Base-by-base conservation (phyloP, 2,888 invertebrate genomes). In the Barypeithes pellucidus region DNA sequence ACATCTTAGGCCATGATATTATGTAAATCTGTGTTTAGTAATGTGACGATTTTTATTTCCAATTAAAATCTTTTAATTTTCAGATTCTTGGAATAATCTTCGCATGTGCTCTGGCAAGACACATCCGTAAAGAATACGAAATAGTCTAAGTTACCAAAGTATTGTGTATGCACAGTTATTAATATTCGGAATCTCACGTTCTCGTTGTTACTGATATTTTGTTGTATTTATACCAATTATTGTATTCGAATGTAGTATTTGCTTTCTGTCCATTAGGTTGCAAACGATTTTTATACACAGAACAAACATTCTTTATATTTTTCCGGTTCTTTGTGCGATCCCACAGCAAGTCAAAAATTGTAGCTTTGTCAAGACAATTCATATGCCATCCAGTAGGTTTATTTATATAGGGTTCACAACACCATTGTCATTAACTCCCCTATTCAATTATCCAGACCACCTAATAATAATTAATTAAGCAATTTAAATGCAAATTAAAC, bases 111-210 rank as follows among this genome's bases (percentile, higher is more conserved):
- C 89, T 98, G 86, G 97, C 95, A 78, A 92, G 96, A 82, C 95
- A 96, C 80, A 96, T 98, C 85, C 94, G 95, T 84, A 94, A 93
- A 86, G 96, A 95, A 85, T 97, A 97, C 87, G 95, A 97, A 87
- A 94, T 94, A 59, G 86, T 86, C 72, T 86, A 84, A 84, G 73
- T 29, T 22, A 33, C 7, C 29, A 65, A 54, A 33, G 22, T 47
- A 39, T 54, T 41, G 20, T 52, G 36, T 54, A n/a, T 66, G 52
- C 52, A 66, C 54, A 52, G 54, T 52, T 16, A 24, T 72, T 66
- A 52, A 33, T 54, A 24, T 43, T 63, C 33, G 18, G 36, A 50
- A 36, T 43, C 29, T 63, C 63, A 63, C 47, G n/a, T 63, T 63
- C 33, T 47, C 16, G 36, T 54, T 70, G 45, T 24, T 62, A 62